These are phyloP conservation scores for Enteromius afrohamiltoni DNA, from an alignment of 2,797 vertebrate species.

Conservation along the genomic window DNA sequence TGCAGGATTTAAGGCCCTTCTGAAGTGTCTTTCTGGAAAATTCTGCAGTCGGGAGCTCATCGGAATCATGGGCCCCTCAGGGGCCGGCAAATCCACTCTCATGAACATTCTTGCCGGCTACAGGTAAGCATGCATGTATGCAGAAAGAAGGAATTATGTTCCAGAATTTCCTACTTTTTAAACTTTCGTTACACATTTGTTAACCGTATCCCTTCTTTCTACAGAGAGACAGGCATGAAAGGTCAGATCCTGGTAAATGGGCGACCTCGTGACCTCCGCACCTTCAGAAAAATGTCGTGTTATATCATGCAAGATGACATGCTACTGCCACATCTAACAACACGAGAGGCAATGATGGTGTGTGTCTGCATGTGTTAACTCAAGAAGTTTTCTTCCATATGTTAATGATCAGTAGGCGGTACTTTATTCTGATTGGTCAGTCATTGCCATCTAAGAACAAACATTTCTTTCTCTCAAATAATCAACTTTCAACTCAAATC, in stretches of 20 bases:
- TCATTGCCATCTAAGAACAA: neutral
- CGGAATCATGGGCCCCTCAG: constrained; percentile 98
- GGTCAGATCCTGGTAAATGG: constrained; percentile 95
- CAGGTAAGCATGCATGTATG: constrained; percentile 79
- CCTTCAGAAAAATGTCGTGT: constrained; percentile 99
- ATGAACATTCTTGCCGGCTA: constrained; percentile 99
- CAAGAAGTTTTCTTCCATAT: neutral
- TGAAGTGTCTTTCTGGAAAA: constrained; percentile 95
- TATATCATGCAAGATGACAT: constrained; percentile 99
- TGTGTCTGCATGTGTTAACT: neutral
- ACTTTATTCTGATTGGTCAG: constrained; percentile 3
- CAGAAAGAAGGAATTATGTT: constrained; percentile 2
- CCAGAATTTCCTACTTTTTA: constrained; percentile 5
- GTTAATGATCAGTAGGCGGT: neutral
- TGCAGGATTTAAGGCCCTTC: constrained; percentile 95
- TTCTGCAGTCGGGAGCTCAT: constrained; percentile 95
- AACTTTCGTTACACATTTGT: neutral
- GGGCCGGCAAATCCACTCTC: constrained; percentile 95
- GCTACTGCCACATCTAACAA: constrained; percentile 93
- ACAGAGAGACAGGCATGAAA: constrained; percentile 95
- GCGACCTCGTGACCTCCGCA: constrained; percentile 87
- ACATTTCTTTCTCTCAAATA: neutral
- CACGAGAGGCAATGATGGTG: constrained; percentile 97
- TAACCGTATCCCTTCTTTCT: constrained; percentile 5
- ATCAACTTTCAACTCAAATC: neutral